These are phyloP conservation scores for Callorhinus ursinus DNA, from an alignment of 2,113 vertebrate genomes.

Conservation along the genomic window DNA sequence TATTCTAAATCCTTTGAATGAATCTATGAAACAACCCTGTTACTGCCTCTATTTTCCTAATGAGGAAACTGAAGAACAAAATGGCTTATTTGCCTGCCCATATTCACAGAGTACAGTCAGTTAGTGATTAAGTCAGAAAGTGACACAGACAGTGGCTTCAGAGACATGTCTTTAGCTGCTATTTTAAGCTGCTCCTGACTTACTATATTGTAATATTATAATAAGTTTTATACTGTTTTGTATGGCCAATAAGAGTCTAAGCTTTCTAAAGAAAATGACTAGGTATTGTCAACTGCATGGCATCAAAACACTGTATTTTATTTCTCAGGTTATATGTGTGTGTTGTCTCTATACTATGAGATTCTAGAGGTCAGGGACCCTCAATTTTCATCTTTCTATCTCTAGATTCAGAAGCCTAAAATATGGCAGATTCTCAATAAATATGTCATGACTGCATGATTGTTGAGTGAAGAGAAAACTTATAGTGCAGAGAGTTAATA, in stretches of 20 bases:
- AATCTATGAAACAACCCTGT: background rate
- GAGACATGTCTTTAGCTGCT: background rate
- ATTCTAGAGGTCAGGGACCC: background rate
- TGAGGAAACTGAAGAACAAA: background rate
- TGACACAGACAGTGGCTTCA: conserved; percentile 8
- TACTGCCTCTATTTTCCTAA: background rate
- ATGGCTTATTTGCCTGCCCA: background rate
- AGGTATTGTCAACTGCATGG: background rate
- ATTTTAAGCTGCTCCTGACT: background rate
- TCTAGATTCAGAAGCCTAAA: conserved; percentile 38
- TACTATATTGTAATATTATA: background rate
- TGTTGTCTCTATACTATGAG: background rate
- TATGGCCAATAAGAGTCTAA: background rate
- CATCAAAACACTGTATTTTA: background rate
- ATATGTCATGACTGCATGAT: background rate
- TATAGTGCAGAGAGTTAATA: background rate
- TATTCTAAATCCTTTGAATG: background rate
- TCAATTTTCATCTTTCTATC: background rate
- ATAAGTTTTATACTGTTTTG: background rate
- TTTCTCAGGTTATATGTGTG: background rate
- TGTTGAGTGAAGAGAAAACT: conserved; percentile 3
- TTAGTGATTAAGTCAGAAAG: background rate
- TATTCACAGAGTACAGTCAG: background rate
- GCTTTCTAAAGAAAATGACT: background rate
- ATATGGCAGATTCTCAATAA: background rate